Base-by-base conservation (phyloP, 2,888 invertebrate species). In the Plebejus melissa region DNA sequence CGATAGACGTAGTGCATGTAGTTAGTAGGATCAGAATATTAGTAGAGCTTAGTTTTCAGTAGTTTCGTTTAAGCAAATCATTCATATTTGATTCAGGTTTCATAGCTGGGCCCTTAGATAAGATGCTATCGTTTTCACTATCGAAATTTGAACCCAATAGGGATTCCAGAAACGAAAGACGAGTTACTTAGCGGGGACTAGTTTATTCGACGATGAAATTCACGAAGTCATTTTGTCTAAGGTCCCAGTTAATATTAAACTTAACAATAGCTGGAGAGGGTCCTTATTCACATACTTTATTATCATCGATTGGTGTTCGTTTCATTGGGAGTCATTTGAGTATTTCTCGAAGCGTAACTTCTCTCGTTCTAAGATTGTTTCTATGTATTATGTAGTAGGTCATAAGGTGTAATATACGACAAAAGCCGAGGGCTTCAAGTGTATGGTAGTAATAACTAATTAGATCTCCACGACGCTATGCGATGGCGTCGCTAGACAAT, bases 391-490 rank as follows among this genome's bases (percentile, higher is more conserved):
- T 54, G 4, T 16, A 4, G 54, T 75, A 16, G 71, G 76, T 22
- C 22, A 22, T 22, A 22, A 74, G 54, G 16, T 72, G 36, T 70
- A 70, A 58, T n/a, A 82, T 80, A 36, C 32, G 82, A 80, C 82
- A 82, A 80, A 79, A 84, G 88, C 88, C 81, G 80, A 70, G 83
- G 84, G 90, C 87, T 85, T 75, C 83, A 86, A 85, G 91, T 91
- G 91, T 92, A 91, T 90, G 80, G 77, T 89, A 91, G 91, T 91
- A 91, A 91, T 91, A 92, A 91, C 82, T 77, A 58, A 46, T 70
- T 75, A 75, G 70, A 41, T n/a, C 58, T 69, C 46, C 57, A 65
- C 50, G 41, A 75, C 72, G 50, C 60, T 65, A 74, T 60, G 41
- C n/a, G 50, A 74, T 75, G 74, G 41, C 70, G 50, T 77, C 22